These are phyloP conservation scores for Telmatherina bonti DNA, from an alignment of 2,797 vertebrate genomes.

Conservation along the genomic window DNA sequence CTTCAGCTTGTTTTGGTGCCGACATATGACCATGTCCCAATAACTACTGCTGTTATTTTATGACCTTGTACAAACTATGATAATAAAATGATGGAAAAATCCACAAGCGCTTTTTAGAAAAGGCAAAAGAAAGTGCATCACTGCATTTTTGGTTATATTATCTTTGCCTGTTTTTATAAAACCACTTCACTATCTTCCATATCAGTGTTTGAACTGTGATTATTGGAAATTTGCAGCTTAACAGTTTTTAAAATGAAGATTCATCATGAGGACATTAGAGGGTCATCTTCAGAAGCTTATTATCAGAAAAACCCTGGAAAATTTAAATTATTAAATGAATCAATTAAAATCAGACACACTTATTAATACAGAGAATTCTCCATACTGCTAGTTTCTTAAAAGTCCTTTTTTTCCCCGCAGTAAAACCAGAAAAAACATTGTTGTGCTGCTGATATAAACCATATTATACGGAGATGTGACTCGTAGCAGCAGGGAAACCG, in stretches of 20 bases:
- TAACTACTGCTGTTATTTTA: not conserved
- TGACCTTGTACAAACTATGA: not conserved
- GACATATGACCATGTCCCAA: not conserved
- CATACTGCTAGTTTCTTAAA: conserved; percentile 26
- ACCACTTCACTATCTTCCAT: conserved; percentile 18
- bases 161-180: conserved; percentile 23
- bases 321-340: too few relatives aligned
- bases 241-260: not conserved
- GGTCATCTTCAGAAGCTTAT: conserved; percentile 12
- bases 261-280: conserved; percentile 12
- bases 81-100: not conserved
- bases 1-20: too few relatives aligned
- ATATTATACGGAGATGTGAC: conserved; percentile 30
- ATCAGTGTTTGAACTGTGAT: conserved; percentile 11
- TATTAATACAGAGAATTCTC: conserved; percentile 53
- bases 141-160: conserved; percentile 7
- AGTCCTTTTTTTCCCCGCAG: conserved; percentile 20
- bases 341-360: conserved; percentile 56
- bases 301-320: conserved; percentile 10
- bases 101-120: not conserved
- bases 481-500: conserved; percentile 46
- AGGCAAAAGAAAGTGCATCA: not conserved
- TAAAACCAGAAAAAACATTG: conserved; percentile 25
- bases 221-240: conserved; percentile 14
- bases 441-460: conserved; percentile 15